These are phyloP conservation scores for Beris chalybata DNA, from an alignment of 2,888 invertebrate species.

Conservation along the genomic window DNA sequence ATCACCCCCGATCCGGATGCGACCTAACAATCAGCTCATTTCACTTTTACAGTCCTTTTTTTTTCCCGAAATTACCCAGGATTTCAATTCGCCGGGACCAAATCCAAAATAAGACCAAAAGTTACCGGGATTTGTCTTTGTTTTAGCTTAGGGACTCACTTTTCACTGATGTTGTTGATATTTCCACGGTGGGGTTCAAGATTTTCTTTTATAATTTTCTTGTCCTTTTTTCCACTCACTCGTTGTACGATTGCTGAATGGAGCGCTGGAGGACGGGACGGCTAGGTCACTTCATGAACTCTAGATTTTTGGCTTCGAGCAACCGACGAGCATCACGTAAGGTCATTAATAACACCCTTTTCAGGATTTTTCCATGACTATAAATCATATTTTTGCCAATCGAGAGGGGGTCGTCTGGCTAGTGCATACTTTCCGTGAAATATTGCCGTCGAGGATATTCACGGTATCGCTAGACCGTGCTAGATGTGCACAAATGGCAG, in stretches of 20 bases:
- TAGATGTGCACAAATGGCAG: slow-evolving; percentile 22
- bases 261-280: neutral
- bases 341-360: slow-evolving; percentile 35
- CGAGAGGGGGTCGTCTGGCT: slow-evolving; percentile 19
- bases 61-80: no score
- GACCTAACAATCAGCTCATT: no score
- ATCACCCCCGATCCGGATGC: no score
- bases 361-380: slow-evolving; percentile 15
- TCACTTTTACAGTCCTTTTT: no score
- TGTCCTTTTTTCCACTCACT: neutral
- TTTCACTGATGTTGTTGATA: neutral
- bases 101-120: no score
- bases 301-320: neutral
- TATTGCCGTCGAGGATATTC: slow-evolving; percentile 26
- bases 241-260: neutral
- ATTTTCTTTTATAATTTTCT: neutral
- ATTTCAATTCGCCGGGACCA: no score
- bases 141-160: neutral
- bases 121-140: no score
- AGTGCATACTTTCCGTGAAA: slow-evolving; percentile 30
- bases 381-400: slow-evolving; percentile 34
- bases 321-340: slow-evolving; percentile 27
- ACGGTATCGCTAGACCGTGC: slow-evolving; percentile 9
- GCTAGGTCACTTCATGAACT: no score
- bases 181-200: neutral